phyloP scores from a whole-genome alignment of 2,113 vertebrate genomes.

The Dryoscopus gambensis region DNA sequence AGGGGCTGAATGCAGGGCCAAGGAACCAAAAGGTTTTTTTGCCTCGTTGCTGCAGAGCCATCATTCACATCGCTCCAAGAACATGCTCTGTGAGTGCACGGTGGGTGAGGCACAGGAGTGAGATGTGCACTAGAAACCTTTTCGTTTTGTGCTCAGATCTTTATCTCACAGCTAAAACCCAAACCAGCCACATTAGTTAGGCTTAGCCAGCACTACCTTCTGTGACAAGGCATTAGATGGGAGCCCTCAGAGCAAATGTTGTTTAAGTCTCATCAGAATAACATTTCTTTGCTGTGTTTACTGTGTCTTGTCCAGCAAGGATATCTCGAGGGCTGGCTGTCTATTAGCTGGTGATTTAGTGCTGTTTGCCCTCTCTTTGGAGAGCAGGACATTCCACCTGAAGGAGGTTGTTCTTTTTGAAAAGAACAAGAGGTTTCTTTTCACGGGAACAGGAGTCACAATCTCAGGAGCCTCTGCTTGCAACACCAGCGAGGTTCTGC shows the following conservation, averaged over 20 bases:
- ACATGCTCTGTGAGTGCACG: rapidly evolving
- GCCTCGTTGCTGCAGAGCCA: background rate
- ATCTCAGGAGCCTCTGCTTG: background rate
- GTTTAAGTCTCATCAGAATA: background rate
- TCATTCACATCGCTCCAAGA: background rate
- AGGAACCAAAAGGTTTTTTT: background rate
- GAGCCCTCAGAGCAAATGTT: background rate
- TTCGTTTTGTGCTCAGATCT: background rate
- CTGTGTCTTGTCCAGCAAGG: constrained; percentile 7
- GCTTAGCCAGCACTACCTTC: background rate
- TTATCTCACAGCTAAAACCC: background rate
- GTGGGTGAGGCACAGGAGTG: background rate
- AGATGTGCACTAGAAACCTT: background rate
- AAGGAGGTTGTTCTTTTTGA: background rate
- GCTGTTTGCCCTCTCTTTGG: background rate
- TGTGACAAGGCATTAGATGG: background rate
- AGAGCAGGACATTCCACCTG: background rate
- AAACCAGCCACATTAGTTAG: background rate
- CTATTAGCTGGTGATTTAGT: background rate
- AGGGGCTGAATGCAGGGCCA: background rate
- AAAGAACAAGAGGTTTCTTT: background rate
- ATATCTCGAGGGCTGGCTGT: background rate
- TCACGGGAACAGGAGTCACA: background rate
- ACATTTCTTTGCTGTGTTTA: constrained; percentile 25
- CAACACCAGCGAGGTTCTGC: background rate